These are phyloP conservation scores for Chaitophorus viminalis DNA, from an alignment of 2,888 invertebrate genomes.

Conservation along the genomic window DNA sequence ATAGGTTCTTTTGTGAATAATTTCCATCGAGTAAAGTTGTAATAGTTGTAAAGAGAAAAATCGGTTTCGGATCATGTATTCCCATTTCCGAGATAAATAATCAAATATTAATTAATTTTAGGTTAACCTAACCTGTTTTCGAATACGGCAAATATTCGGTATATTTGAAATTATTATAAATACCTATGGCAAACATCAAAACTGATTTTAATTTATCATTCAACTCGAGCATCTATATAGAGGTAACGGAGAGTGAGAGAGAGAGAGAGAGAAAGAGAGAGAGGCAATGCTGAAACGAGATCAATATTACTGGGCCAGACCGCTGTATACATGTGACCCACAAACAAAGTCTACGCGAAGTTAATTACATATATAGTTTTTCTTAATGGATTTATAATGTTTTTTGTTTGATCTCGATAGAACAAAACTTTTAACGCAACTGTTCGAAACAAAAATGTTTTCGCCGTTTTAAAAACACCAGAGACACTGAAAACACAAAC, in stretches of 20 bases:
- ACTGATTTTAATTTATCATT: background rate
- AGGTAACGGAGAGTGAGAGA: conserved; percentile 13
- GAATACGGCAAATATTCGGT: too few relatives aligned
- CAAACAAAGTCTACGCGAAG: background rate
- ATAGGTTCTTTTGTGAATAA: background rate
- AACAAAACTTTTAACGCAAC: background rate
- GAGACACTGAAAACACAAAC: background rate
- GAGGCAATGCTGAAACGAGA: conserved; percentile 50
- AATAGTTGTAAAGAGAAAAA: too few relatives aligned
- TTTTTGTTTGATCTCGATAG: background rate
- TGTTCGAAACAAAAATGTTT: background rate
- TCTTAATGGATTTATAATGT: background rate
- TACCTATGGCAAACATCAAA: background rate
- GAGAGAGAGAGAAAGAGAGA: too few relatives aligned
- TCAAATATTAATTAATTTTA: background rate
- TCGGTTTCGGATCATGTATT: background rate
- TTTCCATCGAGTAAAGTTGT: background rate
- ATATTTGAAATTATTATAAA: background rate
- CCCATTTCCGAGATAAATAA: background rate
- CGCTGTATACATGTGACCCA: conserved; percentile 29
- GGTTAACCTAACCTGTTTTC: background rate
- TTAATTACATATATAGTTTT: conserved; percentile 22
- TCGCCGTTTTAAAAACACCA: background rate
- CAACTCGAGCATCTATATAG: background rate
- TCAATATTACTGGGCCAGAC: conserved; percentile 59